These are phyloP conservation scores for Huso huso DNA, from an alignment of 2,797 vertebrate species.

Conservation along the genomic window DNA sequence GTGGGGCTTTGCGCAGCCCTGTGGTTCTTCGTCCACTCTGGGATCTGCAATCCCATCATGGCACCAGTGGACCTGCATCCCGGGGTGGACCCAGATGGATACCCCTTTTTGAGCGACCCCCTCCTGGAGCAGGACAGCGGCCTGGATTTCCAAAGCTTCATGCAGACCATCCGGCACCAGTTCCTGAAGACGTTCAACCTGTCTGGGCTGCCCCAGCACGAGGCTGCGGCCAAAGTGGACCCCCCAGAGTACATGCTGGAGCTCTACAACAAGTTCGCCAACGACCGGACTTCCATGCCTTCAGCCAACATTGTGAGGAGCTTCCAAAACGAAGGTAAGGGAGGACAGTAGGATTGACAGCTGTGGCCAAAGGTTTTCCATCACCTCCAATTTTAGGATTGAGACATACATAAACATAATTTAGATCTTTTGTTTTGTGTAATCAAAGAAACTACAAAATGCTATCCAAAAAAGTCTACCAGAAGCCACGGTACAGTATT, in stretches of 20 bases:
- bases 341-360: too few relatives aligned
- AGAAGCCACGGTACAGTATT: too few relatives aligned
- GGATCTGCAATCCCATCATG: constrained; percentile 61
- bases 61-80: constrained; percentile 53
- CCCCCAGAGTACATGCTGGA: constrained; percentile 91
- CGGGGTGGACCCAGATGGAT: constrained; percentile 50
- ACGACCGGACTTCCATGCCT: constrained; percentile 68
- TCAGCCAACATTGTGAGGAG: constrained; percentile 81
- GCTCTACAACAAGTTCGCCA: constrained; percentile 80
- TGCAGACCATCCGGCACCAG: constrained; percentile 72
- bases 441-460: too few relatives aligned
- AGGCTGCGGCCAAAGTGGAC: constrained; percentile 54
- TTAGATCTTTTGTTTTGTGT: too few relatives aligned
- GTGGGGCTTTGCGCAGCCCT: constrained; percentile 51
- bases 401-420: too few relatives aligned
- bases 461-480: too few relatives aligned
- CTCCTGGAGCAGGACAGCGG: constrained; percentile 60
- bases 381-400: too few relatives aligned
- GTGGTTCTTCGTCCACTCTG: constrained; percentile 50
- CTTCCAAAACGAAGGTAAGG: constrained; percentile 88
- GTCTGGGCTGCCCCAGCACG: constrained; percentile 62
- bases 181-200: constrained; percentile 82
- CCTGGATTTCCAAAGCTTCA: constrained; percentile 69
- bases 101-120: constrained; percentile 57
- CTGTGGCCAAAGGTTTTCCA: too few relatives aligned